Evolutionary conservation across 2,797 vertebrate genomes (phyloP), one percentile per base, ranked within the genome.

Genomic region (Gobio occitaniae): DNA sequence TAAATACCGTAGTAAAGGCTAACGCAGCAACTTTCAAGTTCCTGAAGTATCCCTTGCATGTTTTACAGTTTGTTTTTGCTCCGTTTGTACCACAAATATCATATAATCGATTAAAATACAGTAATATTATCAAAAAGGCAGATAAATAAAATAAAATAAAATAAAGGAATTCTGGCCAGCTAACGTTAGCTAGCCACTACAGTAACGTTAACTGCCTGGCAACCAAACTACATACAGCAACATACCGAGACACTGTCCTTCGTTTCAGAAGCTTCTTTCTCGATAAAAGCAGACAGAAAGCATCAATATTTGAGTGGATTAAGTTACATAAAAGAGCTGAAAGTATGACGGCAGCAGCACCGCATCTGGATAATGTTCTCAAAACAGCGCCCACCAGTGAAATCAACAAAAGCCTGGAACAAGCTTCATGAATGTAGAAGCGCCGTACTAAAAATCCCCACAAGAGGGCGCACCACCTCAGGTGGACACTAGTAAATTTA

Each of bases 331-430:
- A 80, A 81, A 72, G 11, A 61, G 38, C 71, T 41, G 65, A 16
- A 50, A 69, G 61, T 86, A 19, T 77, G 78, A 82, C 84, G 71
- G 61, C 70, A 81, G 41, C 48, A 59, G n/a, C 25, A 77, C 25
- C 63, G 63, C 79, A 76, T 52, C 79, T 82, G 54, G 63, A 82
- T 76, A 81, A 59, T 69, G 48, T 12, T 76, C 79, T 77, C 47
- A 38, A 69, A 82, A 77, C 79, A 78, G 85, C 85, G 65, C 72
- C 77, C 79, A 82, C 71, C 52, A 48, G 63, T 25, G 76, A 84
- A 72, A 78, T 70, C 41, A 47, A 13, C 13, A 36, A 79, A 21
- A 17, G 48, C 75, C 12, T 17, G 13, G 65, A 66, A 54, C 3
- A 19, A 21, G 9, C 50, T 3, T 25, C n/a, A 17, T 9, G 19